A percentile compares a stretch with the other conserved stretches of the same genome.
Evolutionary conservation across 2,113 vertebrate species (phyloP).

Genomic region (Setophaga kirtlandii): DNA sequence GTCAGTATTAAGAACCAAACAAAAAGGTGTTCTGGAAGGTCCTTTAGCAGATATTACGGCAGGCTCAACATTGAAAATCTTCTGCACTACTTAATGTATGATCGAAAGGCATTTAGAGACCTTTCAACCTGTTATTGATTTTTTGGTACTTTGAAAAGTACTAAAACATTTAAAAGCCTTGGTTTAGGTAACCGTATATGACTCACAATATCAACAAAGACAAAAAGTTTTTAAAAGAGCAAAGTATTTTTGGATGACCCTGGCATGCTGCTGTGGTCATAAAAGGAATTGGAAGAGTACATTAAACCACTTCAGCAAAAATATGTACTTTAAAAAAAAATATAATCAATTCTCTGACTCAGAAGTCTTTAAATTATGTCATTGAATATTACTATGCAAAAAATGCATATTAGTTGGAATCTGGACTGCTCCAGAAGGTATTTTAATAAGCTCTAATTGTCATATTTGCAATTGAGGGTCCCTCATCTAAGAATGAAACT

Average conservation of each 20-base stretch:
- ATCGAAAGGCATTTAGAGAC: neutral
- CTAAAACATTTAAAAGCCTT: neutral
- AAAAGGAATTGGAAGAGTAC: neutral
- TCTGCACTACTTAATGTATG: neutral
- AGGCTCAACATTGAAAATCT: neutral
- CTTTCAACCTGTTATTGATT: neutral
- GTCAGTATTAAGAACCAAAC: neutral
- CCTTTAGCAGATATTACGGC: neutral
- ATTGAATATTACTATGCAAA: neutral
- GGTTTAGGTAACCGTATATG: neutral
- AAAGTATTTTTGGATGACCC: neutral
- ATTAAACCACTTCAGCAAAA: neutral
- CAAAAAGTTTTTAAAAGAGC: neutral
- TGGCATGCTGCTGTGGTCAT: neutral
- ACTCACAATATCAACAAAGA: neutral
- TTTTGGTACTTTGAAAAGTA: neutral
- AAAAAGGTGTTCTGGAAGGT: neutral
- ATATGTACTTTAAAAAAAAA: neutral
- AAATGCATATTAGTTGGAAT: neutral
- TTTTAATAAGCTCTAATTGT: neutral
- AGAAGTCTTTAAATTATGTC: neutral
- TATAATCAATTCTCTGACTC: neutral
- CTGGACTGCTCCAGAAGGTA: neutral
- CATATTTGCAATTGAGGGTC: neutral
- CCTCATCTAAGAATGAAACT: neutral